These are phyloP conservation scores for Drosophila triauraria DNA, from an alignment of 1,140 invertebrate species.

Conservation along the genomic window DNA sequence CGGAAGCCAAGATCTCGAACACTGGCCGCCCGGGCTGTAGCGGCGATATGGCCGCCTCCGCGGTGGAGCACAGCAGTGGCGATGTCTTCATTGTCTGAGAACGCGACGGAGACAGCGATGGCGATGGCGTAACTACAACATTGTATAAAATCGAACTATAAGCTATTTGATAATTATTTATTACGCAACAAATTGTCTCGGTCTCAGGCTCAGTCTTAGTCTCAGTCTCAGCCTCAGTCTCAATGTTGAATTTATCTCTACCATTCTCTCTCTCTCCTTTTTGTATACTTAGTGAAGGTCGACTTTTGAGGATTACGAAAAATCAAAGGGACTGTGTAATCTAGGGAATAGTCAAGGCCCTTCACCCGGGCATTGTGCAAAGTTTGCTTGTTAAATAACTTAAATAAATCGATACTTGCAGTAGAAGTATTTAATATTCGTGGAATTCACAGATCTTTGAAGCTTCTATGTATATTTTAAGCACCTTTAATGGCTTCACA, in stretches of 20 bases:
- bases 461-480: background rate
- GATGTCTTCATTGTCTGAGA: slow-evolving; percentile 79
- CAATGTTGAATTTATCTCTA: slow-evolving; percentile 40
- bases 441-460: background rate
- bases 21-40: slow-evolving; percentile 53
- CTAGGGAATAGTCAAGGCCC: background rate
- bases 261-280: background rate
- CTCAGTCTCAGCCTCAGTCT: slow-evolving; percentile 31
- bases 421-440: background rate
- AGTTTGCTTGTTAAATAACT: background rate
- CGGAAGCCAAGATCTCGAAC: slow-evolving; percentile 28
- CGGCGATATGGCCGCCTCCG: slow-evolving; percentile 45
- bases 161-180: slow-evolving; percentile 62
- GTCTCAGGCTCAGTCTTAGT: slow-evolving; percentile 31
- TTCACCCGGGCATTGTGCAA: background rate
- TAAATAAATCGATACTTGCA: background rate
- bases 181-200: slow-evolving; percentile 46
- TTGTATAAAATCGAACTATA: slow-evolving; percentile 38
- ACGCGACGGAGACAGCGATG: background rate
- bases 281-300: slow-evolving; percentile 1
- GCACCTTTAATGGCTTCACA: background rate
- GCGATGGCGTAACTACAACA: slow-evolving; percentile 6
- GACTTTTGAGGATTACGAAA: background rate
- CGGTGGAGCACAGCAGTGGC: slow-evolving; percentile 57
- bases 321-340: background rate